Evolutionary conservation across 2,113 vertebrate genomes (phyloP).

Genomic region (Actenoides lindsayi): DNA sequence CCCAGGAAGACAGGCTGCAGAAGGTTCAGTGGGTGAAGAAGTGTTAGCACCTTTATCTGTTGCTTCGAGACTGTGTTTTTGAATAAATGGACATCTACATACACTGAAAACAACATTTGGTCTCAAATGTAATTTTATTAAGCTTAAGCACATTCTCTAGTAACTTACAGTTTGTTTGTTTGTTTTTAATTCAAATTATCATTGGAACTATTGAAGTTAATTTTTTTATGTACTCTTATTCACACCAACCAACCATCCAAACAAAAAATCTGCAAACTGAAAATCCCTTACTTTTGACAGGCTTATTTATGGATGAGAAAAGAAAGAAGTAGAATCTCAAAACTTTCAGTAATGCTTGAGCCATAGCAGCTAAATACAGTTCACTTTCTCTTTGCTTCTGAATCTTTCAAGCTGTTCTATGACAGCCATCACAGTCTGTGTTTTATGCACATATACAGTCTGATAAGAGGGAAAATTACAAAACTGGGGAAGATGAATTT

Average conservation of each 20-base stretch:
- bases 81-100: neutral
- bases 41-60: neutral
- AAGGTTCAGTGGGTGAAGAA: neutral
- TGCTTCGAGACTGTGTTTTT: neutral
- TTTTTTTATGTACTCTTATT: neutral
- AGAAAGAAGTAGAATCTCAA: neutral
- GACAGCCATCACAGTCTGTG: neutral
- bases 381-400: neutral
- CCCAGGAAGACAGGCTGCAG: neutral
- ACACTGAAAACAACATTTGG: neutral
- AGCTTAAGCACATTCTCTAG: neutral
- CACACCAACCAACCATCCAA: neutral
- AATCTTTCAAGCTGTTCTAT: neutral
- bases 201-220: neutral
- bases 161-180: neutral
- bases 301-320: neutral
- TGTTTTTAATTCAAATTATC: neutral
- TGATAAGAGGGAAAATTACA: conserved; percentile 10
- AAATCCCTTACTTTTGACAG: neutral
- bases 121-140: neutral
- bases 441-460: neutral
- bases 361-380: neutral
- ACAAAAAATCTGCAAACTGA: neutral
- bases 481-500: conserved; percentile 1
- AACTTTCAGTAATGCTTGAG: neutral